Evolutionary conservation across 2,888 invertebrate genomes (phyloP), one percentile per base, ranked within the genome.

Genomic region (Pyrochroa serraticornis): DNA sequence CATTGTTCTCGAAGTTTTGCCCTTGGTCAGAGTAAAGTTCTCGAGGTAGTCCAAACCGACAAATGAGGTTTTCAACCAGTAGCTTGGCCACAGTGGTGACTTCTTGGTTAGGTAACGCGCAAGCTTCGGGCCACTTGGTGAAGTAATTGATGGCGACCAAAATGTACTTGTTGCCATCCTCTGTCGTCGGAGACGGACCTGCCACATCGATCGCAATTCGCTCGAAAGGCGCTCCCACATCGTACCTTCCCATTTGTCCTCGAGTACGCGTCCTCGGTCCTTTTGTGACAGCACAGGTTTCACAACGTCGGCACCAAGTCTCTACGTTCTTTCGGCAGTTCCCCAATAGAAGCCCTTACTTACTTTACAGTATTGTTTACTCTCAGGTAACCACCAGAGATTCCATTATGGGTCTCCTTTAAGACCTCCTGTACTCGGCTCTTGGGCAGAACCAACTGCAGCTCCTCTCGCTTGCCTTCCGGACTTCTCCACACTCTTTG

Each of bases 1-100:
- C n/a, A 2, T 55, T 48, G 7, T 65, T 68, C 39, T 72, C 67
- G 33, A 70, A 74, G 48, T 71, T 70, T 14, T 65, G 35, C n/a
- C 69, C 72, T 62, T 74, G 67, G 44, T 73, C 71, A 1, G 69
- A 62, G 48, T 68, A 62, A 1, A 69, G 42, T 8, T 63, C 60
- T 10, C 51, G 9, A 2, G 67, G 63, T 0, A 61, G 37, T 7
- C 69, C 68, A 31, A 62, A 66, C 13, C 62, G 46, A 32, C 60
- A 56, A 12, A n/a, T n/a, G n/a, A 65, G 35, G 13, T 69, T 34
- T 8, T 57, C 55, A 6, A 70, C 64, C 9, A 71, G 48, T 6
- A 41, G 55, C 14, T 59, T 45, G 0, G 75, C 73, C 6, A 74
- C 62, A 0, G 73, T 73, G 6, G 56, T 56, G 0, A 75, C 64